These are phyloP conservation scores for Leucania comma DNA, from an alignment of 2,888 invertebrate species.

Conservation along the genomic window DNA sequence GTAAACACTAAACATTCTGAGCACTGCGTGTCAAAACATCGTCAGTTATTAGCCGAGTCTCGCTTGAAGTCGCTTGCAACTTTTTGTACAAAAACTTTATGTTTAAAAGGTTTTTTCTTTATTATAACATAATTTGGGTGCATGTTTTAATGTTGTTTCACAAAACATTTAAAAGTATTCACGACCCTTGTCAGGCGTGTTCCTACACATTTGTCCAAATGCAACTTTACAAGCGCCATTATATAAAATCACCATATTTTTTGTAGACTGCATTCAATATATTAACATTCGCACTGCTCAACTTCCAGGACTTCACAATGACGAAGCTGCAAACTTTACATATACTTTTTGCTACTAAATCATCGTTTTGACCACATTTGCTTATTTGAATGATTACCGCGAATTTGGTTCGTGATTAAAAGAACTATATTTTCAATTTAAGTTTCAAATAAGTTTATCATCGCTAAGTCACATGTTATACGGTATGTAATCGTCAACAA, in stretches of 20 bases:
- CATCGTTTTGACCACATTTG: constrained; percentile 25
- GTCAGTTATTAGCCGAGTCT: constrained; percentile 36
- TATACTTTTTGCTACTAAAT: constrained; percentile 35
- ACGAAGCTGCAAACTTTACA: constrained; percentile 36
- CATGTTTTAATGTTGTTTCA: constrained; percentile 75
- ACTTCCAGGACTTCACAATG: constrained; percentile 42
- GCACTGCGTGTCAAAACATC: constrained; percentile 33
- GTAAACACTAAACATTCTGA: constrained; percentile 17
- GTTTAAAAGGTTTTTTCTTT: constrained; percentile 52
- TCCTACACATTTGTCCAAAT: constrained; percentile 71
- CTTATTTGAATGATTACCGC: constrained; percentile 23
- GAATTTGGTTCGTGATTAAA: constrained; percentile 5
- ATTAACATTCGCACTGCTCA: constrained; percentile 53
- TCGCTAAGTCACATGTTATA: constrained; percentile 35
- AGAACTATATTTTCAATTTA: constrained; percentile 26
- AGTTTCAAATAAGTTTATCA: constrained; percentile 13
- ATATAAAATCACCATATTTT: constrained; percentile 65
- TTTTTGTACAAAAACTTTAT: constrained; percentile 53
- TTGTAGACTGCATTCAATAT: constrained; percentile 56
- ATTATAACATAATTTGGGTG: constrained; percentile 75
- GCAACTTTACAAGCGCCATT: constrained; percentile 70
- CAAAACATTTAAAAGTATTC: constrained; percentile 76
- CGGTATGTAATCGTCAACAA: constrained; percentile 38
- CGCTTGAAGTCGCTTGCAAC: constrained; percentile 26
- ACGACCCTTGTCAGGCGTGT: constrained; percentile 76